Evolutionary conservation across 2,113 vertebrate species (phyloP).

Genomic region (Centropristis striata): DNA sequence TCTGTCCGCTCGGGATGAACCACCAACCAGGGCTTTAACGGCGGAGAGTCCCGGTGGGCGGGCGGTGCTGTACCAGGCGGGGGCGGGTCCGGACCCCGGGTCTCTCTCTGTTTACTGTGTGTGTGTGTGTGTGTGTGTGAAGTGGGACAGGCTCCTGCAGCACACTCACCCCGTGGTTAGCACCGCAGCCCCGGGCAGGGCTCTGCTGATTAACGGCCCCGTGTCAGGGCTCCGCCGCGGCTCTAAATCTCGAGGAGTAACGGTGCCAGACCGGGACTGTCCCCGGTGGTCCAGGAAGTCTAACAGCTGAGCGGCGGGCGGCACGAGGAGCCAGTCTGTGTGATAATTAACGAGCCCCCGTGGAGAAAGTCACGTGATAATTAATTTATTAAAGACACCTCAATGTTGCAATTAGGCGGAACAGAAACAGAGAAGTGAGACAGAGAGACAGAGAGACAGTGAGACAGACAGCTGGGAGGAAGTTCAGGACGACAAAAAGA

Average conservation of each 20-base stretch:
- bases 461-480: not conserved
- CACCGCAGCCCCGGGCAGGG: not conserved
- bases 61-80: not conserved
- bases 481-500: not conserved
- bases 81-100: not conserved
- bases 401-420: too few relatives aligned
- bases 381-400: not conserved
- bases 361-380: not conserved
- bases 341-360: slow-evolving; percentile 1
- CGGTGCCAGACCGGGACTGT: not conserved
- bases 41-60: not conserved
- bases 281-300: slow-evolving; percentile 25
- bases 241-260: slow-evolving; percentile 37
- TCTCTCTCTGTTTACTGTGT: not conserved
- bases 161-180: not conserved
- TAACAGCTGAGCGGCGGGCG: slow-evolving; percentile 12
- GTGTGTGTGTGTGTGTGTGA: not conserved
- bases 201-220: slow-evolving; percentile 33
- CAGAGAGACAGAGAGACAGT: not conserved
- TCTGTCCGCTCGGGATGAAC: not conserved
- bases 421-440: not conserved
- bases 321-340: not conserved
- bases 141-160: slow-evolving; percentile 2
- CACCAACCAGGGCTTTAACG: not conserved
- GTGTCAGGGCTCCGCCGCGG: slow-evolving; percentile 4